phyloP scores from a whole-genome alignment of 2,113 vertebrate genomes.

The Carettochelys insculpta region DNA sequence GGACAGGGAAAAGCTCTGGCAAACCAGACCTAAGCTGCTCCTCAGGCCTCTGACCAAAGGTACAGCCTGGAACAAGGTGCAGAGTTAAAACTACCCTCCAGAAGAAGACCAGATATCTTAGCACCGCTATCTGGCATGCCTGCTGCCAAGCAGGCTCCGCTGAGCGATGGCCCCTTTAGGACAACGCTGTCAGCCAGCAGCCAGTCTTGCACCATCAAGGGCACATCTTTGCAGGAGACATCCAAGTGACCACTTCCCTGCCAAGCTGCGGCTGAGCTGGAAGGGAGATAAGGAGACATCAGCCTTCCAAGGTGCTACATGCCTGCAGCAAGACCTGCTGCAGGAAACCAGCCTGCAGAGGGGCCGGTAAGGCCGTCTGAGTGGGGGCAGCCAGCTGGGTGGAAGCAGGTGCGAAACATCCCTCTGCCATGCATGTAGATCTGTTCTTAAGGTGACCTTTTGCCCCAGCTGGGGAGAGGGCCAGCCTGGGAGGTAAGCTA shows the following conservation, averaged over 20 bases:
- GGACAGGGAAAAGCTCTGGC: background rate
- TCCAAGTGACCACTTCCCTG: background rate
- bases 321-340: background rate
- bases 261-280: background rate
- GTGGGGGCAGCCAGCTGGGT: background rate
- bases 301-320: background rate
- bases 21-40: background rate
- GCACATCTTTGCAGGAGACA: no score
- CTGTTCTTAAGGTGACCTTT: background rate
- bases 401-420: background rate
- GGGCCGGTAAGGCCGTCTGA: background rate
- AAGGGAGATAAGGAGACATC: background rate
- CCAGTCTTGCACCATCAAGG: no score
- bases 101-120: background rate
- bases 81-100: background rate
- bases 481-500: fast-evolving
- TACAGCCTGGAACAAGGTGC: background rate
- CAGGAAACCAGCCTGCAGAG: background rate
- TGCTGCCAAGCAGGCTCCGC: background rate
- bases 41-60: background rate
- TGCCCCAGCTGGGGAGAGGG: fast-evolving
- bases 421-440: background rate
- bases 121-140: no score
- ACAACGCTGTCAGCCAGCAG: no score
- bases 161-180: no score